These are phyloP conservation scores for Zosterops japonicus DNA, from an alignment of 2,113 vertebrate genomes.

Conservation along the genomic window DNA sequence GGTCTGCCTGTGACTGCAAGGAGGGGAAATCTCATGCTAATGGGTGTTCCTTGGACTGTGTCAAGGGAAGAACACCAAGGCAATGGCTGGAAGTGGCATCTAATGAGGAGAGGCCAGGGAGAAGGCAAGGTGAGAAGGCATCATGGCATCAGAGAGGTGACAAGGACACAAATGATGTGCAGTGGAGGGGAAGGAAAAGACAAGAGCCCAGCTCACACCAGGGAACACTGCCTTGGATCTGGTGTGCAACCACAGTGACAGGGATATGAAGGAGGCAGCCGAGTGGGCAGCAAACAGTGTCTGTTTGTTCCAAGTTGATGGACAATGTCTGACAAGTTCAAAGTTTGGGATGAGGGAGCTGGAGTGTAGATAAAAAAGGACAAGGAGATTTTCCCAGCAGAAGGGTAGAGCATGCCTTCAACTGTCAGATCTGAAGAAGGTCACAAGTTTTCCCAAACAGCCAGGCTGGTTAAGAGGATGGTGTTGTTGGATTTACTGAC, in stretches of 20 bases:
- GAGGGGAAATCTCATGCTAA: not conserved
- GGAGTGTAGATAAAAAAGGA: not conserved
- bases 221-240: not conserved
- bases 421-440: not conserved
- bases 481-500: not conserved
- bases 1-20: not conserved
- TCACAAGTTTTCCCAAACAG: not conserved
- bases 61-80: not conserved
- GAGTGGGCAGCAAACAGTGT: accelerated
- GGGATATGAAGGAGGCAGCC: not conserved
- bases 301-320: not conserved
- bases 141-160: not conserved
- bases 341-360: not conserved
- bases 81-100: not conserved
- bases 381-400: not conserved
- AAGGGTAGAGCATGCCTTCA: not conserved
- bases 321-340: not conserved
- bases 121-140: not conserved
- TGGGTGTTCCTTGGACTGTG: not conserved
- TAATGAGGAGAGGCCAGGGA: not conserved
- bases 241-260: not conserved
- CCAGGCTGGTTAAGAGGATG: not conserved
- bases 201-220: not conserved
- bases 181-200: not conserved
- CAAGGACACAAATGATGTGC: not conserved